Percentiles rank a stretch among this genome's conserved stretches.
Conservation (phyloP, 2,888 invertebrate species). For the Leptodirus hochenwartii region DNA sequence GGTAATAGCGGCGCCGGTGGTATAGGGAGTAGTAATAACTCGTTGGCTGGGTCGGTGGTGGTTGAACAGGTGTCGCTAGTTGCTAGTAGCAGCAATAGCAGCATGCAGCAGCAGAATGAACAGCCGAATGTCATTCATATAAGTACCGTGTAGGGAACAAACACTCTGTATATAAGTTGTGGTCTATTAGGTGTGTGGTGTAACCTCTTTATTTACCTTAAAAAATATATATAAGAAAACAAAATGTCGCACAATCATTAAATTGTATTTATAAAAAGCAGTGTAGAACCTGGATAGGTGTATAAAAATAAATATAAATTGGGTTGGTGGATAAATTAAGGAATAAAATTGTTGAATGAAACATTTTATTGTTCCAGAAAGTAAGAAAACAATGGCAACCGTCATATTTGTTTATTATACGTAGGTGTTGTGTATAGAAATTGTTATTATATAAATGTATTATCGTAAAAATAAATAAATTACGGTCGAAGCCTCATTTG, state of each 20-base stretch:
- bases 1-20: constrained; percentile 17
- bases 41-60: constrained; percentile 10
- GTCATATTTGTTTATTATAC: constrained; percentile 1
- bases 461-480: constrained; percentile 14
- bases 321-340: neutral
- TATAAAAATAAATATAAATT: neutral
- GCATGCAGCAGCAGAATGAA: constrained; percentile 14
- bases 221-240: too few relatives aligned
- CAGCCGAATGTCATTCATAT: constrained; percentile 20
- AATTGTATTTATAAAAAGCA: too few relatives aligned
- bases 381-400: too few relatives aligned
- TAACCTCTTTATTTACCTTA: too few relatives aligned
- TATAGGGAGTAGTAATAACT: constrained; percentile 11
- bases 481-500: constrained; percentile 50
- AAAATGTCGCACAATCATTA: too few relatives aligned
- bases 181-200: constrained; percentile 1
- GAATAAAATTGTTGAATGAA: too few relatives aligned
- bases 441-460: constrained; percentile 1
- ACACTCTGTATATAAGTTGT: neutral
- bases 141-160: constrained; percentile 21
- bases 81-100: constrained; percentile 12
- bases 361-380: too few relatives aligned
- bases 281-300: too few relatives aligned
- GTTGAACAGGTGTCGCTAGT: constrained; percentile 13
- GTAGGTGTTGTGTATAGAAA: constrained; percentile 2